phyloP scores from a whole-genome alignment of 2,797 vertebrate genomes.

The Amphiprion clarkii region DNA sequence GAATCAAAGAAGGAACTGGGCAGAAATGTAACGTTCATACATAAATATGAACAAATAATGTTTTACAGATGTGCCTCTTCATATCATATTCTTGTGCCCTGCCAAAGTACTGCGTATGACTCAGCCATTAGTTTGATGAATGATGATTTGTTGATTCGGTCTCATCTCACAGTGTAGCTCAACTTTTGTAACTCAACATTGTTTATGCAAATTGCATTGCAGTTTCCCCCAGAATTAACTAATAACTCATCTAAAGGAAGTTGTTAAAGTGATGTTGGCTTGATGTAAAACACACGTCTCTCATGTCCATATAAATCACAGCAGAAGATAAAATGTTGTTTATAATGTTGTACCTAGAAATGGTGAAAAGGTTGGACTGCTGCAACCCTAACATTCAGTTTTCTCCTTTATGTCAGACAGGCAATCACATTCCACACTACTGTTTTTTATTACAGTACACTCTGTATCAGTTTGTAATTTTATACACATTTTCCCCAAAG shows the following conservation, averaged over 20 bases:
- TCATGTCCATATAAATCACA: background rate
- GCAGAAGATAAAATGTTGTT: background rate
- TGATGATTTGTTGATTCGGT: constrained; percentile 35
- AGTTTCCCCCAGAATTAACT: background rate
- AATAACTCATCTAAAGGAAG: background rate
- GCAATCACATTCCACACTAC: background rate
- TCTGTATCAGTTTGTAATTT: background rate
- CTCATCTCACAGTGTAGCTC: constrained; percentile 6
- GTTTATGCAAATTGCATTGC: background rate
- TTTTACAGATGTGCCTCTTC: constrained; percentile 43
- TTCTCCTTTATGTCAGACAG: background rate
- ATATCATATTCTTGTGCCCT: constrained; percentile 31
- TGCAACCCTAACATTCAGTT: background rate
- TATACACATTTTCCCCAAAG: background rate
- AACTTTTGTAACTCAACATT: background rate
- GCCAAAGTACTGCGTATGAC: constrained; percentile 37
- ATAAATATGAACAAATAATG: constrained; percentile 50
- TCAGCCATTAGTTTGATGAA: constrained; percentile 31
- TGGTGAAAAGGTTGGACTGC: background rate
- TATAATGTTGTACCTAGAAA: background rate
- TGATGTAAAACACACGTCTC: background rate
- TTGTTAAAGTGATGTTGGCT: background rate
- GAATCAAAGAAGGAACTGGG: constrained; percentile 8
- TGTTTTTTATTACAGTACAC: background rate
- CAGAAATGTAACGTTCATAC: background rate